These are phyloP conservation scores for Mimas tiliae DNA, from an alignment of 2,888 invertebrate species.

Conservation along the genomic window DNA sequence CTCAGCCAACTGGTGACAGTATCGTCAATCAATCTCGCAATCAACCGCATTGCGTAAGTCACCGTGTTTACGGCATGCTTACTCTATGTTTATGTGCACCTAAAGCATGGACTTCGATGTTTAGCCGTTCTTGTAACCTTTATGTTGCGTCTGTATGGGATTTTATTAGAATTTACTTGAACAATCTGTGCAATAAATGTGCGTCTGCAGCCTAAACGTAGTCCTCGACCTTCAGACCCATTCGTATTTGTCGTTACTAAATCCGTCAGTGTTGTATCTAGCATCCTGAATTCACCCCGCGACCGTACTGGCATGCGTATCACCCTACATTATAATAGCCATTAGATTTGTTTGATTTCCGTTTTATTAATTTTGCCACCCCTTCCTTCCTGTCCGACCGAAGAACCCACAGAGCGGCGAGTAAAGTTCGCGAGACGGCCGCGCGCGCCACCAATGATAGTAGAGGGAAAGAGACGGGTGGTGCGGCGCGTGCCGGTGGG, in stretches of 20 bases:
- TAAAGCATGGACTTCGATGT: constrained; percentile 62
- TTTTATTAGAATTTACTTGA: constrained; percentile 21
- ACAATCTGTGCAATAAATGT: constrained; percentile 21
- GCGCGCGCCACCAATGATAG: constrained; percentile 50
- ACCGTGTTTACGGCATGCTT: constrained; percentile 71
- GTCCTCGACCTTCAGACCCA: constrained; percentile 29
- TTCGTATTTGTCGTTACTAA: constrained; percentile 19
- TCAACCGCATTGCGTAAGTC: constrained; percentile 97
- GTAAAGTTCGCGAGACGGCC: constrained; percentile 57
- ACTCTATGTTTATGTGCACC: constrained; percentile 66
- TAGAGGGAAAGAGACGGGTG: constrained; percentile 51
- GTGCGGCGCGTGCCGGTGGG: constrained; percentile 57
- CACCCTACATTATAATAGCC: constrained; percentile 35
- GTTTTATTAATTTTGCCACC: constrained; percentile 53
- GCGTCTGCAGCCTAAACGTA: constrained; percentile 19
- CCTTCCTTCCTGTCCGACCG: constrained; percentile 44
- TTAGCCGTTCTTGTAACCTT: constrained; percentile 16
- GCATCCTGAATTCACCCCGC: background rate
- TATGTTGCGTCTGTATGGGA: constrained; percentile 28
- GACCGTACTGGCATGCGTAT: constrained; percentile 9
- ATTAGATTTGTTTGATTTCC: constrained; percentile 50
- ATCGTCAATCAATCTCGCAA: constrained; percentile 95
- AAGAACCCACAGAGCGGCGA: constrained; percentile 64
- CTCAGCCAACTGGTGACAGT: constrained; percentile 96
- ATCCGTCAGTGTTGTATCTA: background rate